Base-by-base conservation (phyloP, 2,888 invertebrate genomes). In the Asteroscopus sphinx region DNA sequence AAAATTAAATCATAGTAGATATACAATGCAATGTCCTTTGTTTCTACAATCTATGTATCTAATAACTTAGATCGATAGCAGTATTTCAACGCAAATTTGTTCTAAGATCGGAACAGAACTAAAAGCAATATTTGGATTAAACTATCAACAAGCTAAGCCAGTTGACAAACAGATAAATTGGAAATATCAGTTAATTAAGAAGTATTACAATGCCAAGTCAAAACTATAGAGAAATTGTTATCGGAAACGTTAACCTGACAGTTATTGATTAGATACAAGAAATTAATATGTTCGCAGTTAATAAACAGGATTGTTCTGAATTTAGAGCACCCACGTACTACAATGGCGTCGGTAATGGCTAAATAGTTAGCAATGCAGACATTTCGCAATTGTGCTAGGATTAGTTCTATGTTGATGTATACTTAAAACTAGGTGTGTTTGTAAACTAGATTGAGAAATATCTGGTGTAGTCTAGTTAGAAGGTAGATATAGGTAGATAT, bases 301-400 rank as follows among this genome's bases (percentile, higher is more conserved):
- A 42, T 59, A 68, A 71, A 57, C 26, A 17, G 40, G 30, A 59
- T 57, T 57, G 52, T 53, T 46, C 1, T 61, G 40, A 64, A 76
- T 67, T 76, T 78, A 74, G 76, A 70, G 62, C 76, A 68, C 64
- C 68, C 80, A 79, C 79, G 79, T 79, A 80, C 62, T 53, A 60
- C 62, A 55, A 63, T 65, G 59, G 59, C 46, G 46, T 58, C 46
- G 36, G 39, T 37, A 53, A 45, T 55, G 35, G 44, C 58, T 63
- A 33, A 53, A 48, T 63, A 41, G 68, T 66, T 52, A 68, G 72
- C 64, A 73, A 72, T 68, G 69, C 68, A 72, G 58, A 47, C 45
- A 66, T 73, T 76, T 61, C 48, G 61, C 51, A 71, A 77, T 63
- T 35, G 61, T 61, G 53, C 52, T 55, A 40, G 37, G 49, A 64